Percentiles rank a stretch among this genome's conserved stretches.
Evolutionary conservation across 2,888 invertebrate genomes (phyloP).

Genomic region (Philereme transversata): DNA sequence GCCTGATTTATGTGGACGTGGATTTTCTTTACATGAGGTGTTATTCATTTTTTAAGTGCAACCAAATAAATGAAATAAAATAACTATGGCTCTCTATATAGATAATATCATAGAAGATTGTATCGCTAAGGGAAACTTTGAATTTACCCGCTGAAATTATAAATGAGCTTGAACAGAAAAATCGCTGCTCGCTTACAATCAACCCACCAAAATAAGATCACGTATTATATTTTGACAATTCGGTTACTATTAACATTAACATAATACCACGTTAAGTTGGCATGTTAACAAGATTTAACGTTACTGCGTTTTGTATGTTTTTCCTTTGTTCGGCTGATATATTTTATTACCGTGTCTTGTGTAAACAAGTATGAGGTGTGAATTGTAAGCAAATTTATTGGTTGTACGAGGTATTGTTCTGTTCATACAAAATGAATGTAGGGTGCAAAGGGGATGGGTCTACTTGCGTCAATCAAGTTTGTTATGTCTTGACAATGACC

Average conservation of each 20-base stretch:
- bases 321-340: conserved; percentile 75
- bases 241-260: conserved; percentile 73
- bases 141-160: too few relatives aligned
- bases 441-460: conserved; percentile 53
- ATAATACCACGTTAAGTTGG: conserved; percentile 62
- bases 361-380: conserved; percentile 80
- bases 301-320: conserved; percentile 64
- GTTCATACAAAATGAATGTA: conserved; percentile 49
- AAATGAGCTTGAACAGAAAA: conserved; percentile 3
- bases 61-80: too few relatives aligned
- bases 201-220: conserved; percentile 34
- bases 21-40: too few relatives aligned
- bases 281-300: conserved; percentile 66
- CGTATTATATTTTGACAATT: conserved; percentile 77
- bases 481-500: conserved; percentile 35
- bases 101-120: too few relatives aligned
- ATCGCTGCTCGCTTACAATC: conserved; percentile 45
- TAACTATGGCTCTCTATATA: too few relatives aligned
- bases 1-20: too few relatives aligned
- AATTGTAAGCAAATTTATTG: conserved; percentile 79
- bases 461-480: conserved; percentile 35
- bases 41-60: too few relatives aligned
- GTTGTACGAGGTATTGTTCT: conserved; percentile 69
- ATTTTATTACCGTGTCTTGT: conserved; percentile 79
- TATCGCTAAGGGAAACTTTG: too few relatives aligned